A percentile compares a stretch with the other conserved stretches of the same genome.
Evolutionary conservation across 2,888 invertebrate genomes (phyloP).

Genomic region (Platynereis dumerilii): DNA sequence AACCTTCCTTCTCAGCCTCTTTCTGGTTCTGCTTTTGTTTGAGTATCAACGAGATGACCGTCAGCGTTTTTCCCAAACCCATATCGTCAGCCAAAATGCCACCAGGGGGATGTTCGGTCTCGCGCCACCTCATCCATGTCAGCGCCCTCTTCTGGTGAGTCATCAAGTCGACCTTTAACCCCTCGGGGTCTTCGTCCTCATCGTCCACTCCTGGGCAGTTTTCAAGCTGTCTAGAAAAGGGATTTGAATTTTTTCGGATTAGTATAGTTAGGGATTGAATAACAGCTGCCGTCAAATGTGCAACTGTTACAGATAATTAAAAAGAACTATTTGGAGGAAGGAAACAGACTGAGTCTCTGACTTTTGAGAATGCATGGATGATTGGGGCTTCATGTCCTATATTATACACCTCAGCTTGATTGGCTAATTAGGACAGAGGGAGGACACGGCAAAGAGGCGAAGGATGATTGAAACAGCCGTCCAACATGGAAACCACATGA

Average conservation of each 20-base stretch:
- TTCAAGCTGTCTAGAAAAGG: conserved; percentile 55
- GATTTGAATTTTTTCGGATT: too few species aligned
- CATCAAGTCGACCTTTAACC: conserved; percentile 75
- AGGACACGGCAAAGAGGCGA: too few species aligned
- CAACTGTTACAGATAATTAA: background rate
- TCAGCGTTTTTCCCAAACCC: conserved; percentile 67
- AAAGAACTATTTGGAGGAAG: background rate
- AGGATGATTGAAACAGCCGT: too few species aligned
- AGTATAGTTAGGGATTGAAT: background rate
- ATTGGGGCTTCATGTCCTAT: too few species aligned
- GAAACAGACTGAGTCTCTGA: too few species aligned
- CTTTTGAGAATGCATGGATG: too few species aligned
- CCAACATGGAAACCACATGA: too few species aligned
- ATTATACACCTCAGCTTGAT: too few species aligned
- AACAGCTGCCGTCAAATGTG: background rate
- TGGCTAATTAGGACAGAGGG: too few species aligned
- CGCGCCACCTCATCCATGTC: conserved; percentile 88
- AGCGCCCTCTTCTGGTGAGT: conserved; percentile 85
- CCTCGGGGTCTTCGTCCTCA: conserved; percentile 65
- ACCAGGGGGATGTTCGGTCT: conserved; percentile 80
- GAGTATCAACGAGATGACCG: conserved; percentile 65
- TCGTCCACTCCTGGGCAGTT: conserved; percentile 52
- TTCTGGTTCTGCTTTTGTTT: conserved; percentile 49
- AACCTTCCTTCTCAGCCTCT: background rate
- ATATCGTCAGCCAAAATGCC: conserved; percentile 74